A percentile compares a stretch with the other conserved stretches of the same genome.
Evolutionary conservation across 2,888 invertebrate genomes (phyloP).

Genomic region (Andricus curvator): DNA sequence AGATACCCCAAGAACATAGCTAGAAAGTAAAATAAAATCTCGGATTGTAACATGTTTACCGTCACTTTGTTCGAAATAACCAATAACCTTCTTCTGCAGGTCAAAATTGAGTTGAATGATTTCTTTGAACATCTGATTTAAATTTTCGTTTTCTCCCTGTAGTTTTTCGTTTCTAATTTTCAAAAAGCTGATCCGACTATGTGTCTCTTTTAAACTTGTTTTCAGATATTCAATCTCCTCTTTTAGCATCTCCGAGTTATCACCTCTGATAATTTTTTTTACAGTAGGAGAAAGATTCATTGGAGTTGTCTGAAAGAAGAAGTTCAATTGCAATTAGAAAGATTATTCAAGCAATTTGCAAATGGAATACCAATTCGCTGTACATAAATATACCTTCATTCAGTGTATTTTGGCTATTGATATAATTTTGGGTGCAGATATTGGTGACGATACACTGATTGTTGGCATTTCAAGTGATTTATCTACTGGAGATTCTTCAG

Average conservation of each 20-base stretch:
- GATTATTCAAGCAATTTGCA: not conserved
- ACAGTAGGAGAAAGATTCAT: too few relatives aligned
- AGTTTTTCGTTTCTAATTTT: not conserved
- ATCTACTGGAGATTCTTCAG: not conserved
- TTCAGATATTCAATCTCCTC: not conserved
- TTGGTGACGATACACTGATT: not conserved
- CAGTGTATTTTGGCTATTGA: not conserved
- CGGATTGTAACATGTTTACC: not conserved
- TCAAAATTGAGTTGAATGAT: slow-evolving; percentile 2
- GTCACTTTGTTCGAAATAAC: not conserved
- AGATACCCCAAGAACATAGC: not conserved
- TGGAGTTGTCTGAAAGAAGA: not conserved
- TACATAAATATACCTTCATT: not conserved
- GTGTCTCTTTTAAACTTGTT: not conserved
- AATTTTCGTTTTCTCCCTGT: not conserved
- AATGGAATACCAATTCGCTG: not conserved
- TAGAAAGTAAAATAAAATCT: slow-evolving; percentile 1
- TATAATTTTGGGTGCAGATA: not conserved
- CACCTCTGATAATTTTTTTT: not conserved
- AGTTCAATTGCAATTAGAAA: not conserved
- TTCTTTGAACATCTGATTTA: slow-evolving; percentile 2
- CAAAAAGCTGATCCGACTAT: not conserved
- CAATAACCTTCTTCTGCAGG: slow-evolving; percentile 8
- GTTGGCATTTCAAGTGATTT: not conserved
- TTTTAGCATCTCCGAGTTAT: not conserved